Conservation (phyloP, 2,797 vertebrate genomes). For the Platalea minor region DNA sequence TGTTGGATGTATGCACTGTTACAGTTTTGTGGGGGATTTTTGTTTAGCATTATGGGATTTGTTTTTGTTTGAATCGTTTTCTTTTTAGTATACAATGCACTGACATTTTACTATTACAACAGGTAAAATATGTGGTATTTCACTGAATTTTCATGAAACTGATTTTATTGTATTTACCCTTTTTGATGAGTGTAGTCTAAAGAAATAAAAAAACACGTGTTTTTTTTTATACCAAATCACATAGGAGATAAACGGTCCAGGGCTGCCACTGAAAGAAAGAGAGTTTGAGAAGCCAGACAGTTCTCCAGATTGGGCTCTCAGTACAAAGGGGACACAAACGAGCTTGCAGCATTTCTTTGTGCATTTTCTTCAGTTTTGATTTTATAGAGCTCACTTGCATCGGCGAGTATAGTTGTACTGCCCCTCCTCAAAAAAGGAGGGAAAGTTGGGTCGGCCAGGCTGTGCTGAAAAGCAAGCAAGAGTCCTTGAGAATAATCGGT, state of each 20-base stretch:
- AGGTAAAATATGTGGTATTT: background rate
- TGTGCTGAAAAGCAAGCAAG: background rate
- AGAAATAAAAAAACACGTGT: background rate
- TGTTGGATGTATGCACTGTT: constrained; percentile 3
- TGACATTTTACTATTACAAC: background rate
- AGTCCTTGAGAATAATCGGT: background rate
- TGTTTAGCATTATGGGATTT: constrained; percentile 1
- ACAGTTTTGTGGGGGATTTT: constrained; percentile 3
- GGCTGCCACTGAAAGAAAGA: background rate
- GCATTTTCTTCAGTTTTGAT: background rate
- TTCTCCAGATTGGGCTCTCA: background rate
- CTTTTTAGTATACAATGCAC: background rate
- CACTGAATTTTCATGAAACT: background rate
- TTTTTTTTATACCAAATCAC: background rate
- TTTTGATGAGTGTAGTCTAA: background rate
- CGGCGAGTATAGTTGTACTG: background rate
- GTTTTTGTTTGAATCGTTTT: background rate
- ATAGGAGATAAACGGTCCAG: background rate
- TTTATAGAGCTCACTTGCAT: background rate
- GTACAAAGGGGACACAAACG: background rate
- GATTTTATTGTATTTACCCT: background rate
- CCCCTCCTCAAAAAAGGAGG: background rate
- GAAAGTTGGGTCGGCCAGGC: fast-evolving
- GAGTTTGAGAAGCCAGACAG: background rate
- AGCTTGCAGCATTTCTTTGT: background rate